Base-by-base conservation (phyloP, 2,888 invertebrate genomes). In the Blomia tropicalis region DNA sequence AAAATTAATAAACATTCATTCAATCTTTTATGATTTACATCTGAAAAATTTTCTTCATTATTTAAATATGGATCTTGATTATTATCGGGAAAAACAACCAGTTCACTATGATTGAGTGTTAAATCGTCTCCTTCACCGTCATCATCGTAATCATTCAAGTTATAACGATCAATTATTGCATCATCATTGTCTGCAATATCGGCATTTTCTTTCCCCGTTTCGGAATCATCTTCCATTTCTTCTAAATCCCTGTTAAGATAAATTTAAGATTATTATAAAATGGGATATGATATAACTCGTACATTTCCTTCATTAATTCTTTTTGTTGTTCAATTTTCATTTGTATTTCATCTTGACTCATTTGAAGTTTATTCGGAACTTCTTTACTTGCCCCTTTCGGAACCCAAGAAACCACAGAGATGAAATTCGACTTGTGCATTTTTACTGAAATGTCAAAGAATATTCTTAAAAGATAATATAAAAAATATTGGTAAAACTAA, bases 111-210 rank as follows among this genome's bases (percentile, higher is more conserved):
- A 27, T 68, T 68, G 30, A 70, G 64, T 4, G 36, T 56, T 23
- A 25, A 29, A 43, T 64, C 62, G 27, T 63, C 60, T 23, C 43
- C 63, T 17, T 43, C 58, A n/a, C n/a, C n/a, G 53, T 61, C 60
- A 23, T 74, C 72, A 67, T 76, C 76, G 69, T 74, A 75, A 65
- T 73, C 71, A 65, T 75, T 74, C 60, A 76, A 65, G 65, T 70
- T 69, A 70, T 75, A 82, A 73, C 84, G 85, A 60, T 82, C 78
- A 69, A 85, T 85, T 73, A 89, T 86, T n/a, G n/a, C n/a, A n/a
- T n/a, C n/a, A n/a, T n/a, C n/a, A n/a, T n/a, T n/a, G n/a, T n/a
- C n/a, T n/a, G n/a, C n/a, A n/a, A n/a, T n/a, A n/a, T n/a, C n/a
- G n/a, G n/a, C n/a, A n/a, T n/a, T 27, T 19, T 56, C 56, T 2